Evolutionary conservation across 1,140 invertebrate species (phyloP).

Genomic region (Megalopta genalis): DNA sequence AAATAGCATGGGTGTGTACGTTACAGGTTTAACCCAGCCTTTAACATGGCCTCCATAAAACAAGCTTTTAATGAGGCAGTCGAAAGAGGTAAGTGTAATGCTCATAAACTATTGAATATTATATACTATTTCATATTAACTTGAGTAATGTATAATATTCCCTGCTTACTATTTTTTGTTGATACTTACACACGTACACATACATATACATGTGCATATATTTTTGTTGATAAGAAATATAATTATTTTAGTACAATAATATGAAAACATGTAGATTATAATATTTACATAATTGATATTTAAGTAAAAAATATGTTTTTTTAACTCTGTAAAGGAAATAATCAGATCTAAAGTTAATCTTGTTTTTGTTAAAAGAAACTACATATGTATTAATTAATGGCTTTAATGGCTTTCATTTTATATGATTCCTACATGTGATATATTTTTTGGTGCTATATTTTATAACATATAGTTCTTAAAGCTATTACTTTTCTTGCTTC

Average conservation of each 20-base stretch:
- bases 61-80: slow-evolving; percentile 96
- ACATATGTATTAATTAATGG: neutral
- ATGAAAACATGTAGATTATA: too few species aligned
- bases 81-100: slow-evolving; percentile 86
- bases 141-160: slow-evolving; percentile 17
- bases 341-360: too few species aligned
- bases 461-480: too few species aligned
- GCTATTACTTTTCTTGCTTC: neutral
- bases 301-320: too few species aligned
- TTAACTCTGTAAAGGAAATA: neutral
- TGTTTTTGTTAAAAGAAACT: too few species aligned
- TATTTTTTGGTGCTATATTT: neutral
- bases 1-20: slow-evolving; percentile 70
- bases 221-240: neutral
- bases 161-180: neutral
- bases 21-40: slow-evolving; percentile 92
- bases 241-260: neutral
- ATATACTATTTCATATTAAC: too few species aligned
- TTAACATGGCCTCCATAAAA: slow-evolving; percentile 94
- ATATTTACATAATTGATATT: too few species aligned
- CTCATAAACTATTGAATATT: slow-evolving; percentile 9
- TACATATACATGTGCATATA: neutral
- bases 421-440: neutral
- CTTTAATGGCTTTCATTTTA: neutral
- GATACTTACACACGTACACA: neutral